Evolutionary conservation across 2,113 vertebrate species (phyloP), one percentile per base, ranked within the genome.

Genomic region (Pelobates fuscus): DNA sequence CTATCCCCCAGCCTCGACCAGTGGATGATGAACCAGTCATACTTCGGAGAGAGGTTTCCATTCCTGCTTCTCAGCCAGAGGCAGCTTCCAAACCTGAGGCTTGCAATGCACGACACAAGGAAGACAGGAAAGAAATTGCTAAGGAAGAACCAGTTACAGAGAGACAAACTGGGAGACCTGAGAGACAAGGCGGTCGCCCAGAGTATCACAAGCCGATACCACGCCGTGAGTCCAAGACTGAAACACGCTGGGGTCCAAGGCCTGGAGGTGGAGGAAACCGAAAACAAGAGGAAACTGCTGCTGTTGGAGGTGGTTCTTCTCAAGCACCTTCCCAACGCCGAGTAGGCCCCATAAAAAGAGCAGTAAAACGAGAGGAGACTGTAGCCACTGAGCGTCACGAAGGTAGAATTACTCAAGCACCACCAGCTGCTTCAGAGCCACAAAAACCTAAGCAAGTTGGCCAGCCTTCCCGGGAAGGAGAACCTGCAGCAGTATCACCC

Each of bases 181-280:
- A 68, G 82, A 44, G 82, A 86, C 0, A 67, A 8, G 21, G 23
- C n/a, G 25, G 15, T n/a, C 46, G 81, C 74, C 49, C 78, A 55
- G 44, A 84, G 49, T 32, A 65, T 43, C 24, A 80, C 71, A 41
- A 70, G 80, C 63, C 86, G 80, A n/a, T 86, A 78, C 81, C 80
- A 2, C 84, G 91, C 2, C 91, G 94, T 12, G 94, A 97, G 57
- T 92, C 91, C 81, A 95, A 93, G 82, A 96, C 93, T 0, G 95
- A 96, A 78, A 96, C 95, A 1, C 93, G 95, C 44, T 97, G 95
- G 95, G 95, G 95, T 2, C 95, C 95, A 15, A 89, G 94, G 2
- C 94, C 95, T 14, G 92, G 94, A 72, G 92, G 89, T 80, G 92
- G 93, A 76, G 92, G 89, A 80, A 92, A 85, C 76, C 80, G 76